Conservation (phyloP, 2,797 vertebrate genomes). For the Dipus sagitta region DNA sequence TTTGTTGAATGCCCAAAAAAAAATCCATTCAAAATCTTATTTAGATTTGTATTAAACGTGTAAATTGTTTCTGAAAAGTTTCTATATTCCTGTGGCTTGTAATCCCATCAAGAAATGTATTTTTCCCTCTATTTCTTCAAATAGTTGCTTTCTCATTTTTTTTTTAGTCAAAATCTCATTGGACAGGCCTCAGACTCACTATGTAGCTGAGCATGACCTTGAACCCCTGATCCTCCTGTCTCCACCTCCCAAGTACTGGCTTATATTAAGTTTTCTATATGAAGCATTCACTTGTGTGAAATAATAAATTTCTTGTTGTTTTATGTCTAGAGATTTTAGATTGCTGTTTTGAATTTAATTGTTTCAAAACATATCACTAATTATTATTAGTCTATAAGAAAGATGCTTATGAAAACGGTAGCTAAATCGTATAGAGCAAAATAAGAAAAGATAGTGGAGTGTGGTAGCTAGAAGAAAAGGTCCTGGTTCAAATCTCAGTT, state of each 20-base stretch:
- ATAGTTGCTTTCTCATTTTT: not conserved
- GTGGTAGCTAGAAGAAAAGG: not conserved
- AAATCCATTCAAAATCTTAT: constrained; percentile 16
- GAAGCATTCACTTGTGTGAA: not conserved
- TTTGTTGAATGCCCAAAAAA: not conserved
- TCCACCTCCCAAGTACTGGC: not conserved
- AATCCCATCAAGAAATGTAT: not conserved
- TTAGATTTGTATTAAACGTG: not conserved
- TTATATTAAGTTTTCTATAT: not conserved
- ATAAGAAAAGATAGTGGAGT: not conserved
- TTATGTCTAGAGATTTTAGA: constrained; percentile 22
- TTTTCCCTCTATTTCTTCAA: constrained; percentile 6
- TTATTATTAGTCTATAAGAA: not conserved
- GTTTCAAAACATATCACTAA: too few relatives aligned
- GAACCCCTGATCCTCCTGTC: too few relatives aligned
- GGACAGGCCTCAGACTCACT: too few relatives aligned
- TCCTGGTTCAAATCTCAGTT: not conserved
- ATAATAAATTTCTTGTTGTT: not conserved
- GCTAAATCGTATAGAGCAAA: not conserved
- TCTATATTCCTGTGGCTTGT: not conserved
- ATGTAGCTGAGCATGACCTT: too few relatives aligned
- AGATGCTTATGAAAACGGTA: not conserved
- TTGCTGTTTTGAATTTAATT: not conserved
- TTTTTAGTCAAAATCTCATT: not conserved
- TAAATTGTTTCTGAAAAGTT: constrained; percentile 7